Evolutionary conservation across 1,140 invertebrate species (phyloP).

Genomic region (Penaeus chinensis): DNA sequence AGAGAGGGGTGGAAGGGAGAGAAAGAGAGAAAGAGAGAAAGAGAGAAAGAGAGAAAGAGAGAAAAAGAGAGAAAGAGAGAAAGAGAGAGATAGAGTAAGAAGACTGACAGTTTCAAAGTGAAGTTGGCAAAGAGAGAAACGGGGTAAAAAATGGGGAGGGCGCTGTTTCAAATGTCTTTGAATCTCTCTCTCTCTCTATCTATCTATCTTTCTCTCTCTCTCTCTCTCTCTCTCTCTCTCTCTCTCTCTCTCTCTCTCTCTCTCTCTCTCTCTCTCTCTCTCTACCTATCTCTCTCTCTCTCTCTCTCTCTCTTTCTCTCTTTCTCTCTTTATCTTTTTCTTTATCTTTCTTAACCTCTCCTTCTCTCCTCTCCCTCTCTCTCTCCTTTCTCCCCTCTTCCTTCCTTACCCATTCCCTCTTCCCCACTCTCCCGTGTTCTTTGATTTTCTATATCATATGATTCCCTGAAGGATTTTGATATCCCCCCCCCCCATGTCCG

Average conservation of each 20-base stretch:
- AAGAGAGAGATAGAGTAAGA: background rate
- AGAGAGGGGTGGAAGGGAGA: background rate
- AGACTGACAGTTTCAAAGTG: conserved; percentile 6
- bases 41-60: background rate
- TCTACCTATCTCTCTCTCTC: background rate
- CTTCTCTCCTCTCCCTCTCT: conserved; percentile 17
- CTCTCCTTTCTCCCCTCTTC: no score
- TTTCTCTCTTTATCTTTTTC: conserved; percentile 19
- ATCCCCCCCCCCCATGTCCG: no score
- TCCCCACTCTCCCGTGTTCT: conserved; percentile 12
- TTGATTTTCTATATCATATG: no score
- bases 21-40: background rate
- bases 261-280: background rate
- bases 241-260: background rate
- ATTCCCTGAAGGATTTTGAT: no score
- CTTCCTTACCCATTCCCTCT: background rate
- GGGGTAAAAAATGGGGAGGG: background rate
- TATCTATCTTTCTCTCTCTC: background rate
- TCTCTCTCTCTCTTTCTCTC: background rate
- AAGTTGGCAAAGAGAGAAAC: background rate
- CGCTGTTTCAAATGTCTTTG: background rate
- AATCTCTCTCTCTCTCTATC: background rate
- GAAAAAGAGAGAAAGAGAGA: background rate
- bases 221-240: background rate
- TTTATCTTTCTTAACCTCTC: background rate